Base-by-base conservation (phyloP, 2,113 vertebrate species). In the Phainopepla nitens region DNA sequence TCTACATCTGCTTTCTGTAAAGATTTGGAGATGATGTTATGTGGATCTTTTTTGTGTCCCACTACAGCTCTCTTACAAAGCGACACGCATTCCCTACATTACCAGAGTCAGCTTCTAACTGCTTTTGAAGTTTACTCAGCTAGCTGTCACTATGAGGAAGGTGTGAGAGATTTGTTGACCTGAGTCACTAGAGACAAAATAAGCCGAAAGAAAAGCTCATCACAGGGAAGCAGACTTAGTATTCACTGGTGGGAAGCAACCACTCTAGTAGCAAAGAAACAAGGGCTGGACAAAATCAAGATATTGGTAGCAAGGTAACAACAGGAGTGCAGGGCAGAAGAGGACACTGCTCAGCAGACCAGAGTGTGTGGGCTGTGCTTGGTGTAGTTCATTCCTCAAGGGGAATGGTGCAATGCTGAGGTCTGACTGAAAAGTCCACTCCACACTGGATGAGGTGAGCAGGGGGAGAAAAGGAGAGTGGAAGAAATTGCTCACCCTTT, bases 281-380 rank as follows among this genome's bases (percentile, higher is more conserved):
- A 64, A 58, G 16, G 25, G 16, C 42, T 64, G 35, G 33, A n/a
- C 0, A 5, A 33, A 64, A 44, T 17, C 8, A 45, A 47, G 49
- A 15, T 14, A 2, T 33, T 68, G n/a, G 15, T 12, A 58, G 50
- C 14, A 65, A 8, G 18, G 28, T 77, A 20, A 13, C 25, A 60
- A 28, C 19, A 41, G 17, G 53, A 56, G 22, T 47, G 50, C 14
- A 49, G 49, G 8, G 12, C 5, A 31, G 11, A 35, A n/a, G 61
- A 44, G 71, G 36, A n/a, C 50, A 41, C 33, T 82, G 35, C 62
- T 20, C 39, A 68, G 28, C 31, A 54, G 49, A 53, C 1, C 61
- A 29, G 71, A 36, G 33, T 1, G 2, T 9, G 20, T 2, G 24
- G 51, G 51, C 39, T 6, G 13, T n/a, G 20, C 23, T 1, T 5